phyloP scores from a whole-genome alignment of 2,888 invertebrate genomes.

The Muscina levida region DNA sequence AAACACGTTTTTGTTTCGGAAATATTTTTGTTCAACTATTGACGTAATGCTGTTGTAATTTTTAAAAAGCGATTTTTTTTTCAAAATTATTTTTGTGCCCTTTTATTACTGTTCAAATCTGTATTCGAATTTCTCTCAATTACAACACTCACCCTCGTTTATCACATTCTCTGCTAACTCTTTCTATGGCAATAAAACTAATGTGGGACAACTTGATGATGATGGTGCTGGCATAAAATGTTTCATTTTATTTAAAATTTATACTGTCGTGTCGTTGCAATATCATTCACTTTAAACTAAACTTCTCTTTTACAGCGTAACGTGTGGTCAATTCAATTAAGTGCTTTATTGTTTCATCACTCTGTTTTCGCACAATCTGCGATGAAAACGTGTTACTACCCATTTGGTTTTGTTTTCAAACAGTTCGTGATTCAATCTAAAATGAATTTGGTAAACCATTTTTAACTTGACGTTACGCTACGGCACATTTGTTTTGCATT shows the following conservation, averaged over 20 bases:
- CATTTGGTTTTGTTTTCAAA: background rate
- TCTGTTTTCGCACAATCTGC: background rate
- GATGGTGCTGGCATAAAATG: conserved; percentile 7
- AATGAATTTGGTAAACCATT: conserved; percentile 38
- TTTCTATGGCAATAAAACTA: conserved; percentile 9
- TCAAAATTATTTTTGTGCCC: no score
- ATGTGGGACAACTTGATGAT: conserved; percentile 12
- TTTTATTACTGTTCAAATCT: no score
- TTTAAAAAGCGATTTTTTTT: no score
- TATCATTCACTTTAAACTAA: no score
- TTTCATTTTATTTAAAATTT: background rate
- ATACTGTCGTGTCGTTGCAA: background rate
- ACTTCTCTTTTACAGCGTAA: background rate
- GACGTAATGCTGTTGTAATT: no score
- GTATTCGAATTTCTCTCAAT: no score
- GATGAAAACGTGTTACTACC: background rate
- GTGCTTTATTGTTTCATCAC: background rate
- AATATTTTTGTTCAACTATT: no score
- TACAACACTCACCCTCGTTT: no score
- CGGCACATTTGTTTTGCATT: background rate
- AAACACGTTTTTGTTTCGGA: no score
- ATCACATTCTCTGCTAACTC: no score
- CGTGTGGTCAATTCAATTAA: background rate
- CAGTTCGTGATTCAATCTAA: background rate
- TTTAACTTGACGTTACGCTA: conserved; percentile 15